Evolutionary conservation across 2,113 vertebrate species (phyloP), one percentile per base, ranked within the genome.

Genomic region (Laticauda laticaudata): DNA sequence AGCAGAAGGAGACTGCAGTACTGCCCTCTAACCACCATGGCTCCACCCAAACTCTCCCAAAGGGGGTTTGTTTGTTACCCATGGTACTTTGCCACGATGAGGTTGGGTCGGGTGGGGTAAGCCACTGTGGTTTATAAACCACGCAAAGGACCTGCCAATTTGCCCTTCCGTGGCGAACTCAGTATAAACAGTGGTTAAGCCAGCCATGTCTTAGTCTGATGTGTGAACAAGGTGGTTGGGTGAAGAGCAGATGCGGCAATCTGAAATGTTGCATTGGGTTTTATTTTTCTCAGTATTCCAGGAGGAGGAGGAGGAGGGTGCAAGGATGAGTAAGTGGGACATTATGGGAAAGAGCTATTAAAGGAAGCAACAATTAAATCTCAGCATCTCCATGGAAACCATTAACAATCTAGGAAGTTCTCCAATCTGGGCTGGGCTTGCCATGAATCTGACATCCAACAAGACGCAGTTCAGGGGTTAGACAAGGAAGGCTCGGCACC

Each of bases 331-430:
- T 51, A 86, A 53, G 15, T 53, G 18, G 53, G n/a, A 5, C 29
- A 43, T 54, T n/a, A n/a, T 88, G 87, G 15, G 87, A 34, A 24
- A 54, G 11, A 88, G 29, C 24, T 54, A 88, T 88, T 88, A 54
- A 54, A 26, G 89, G 91, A 92, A 91, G 87, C 89, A 96, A 94
- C 34, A 88, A 56, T 56, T 56, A 88, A 97, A 93, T 89, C 87
- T 39, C 92, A 92, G 87, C 1, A 93, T 97, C 96, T 21, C 95
- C 94, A 97, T 96, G 96, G 95, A 87, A 97, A 96, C 95, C 93
- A 45, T 56, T 90, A 1, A 0, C 90, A 92, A 26, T 53, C 87
- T 91, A 93, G 92, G 93, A 86, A 92, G 95, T 93, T 8, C 87
- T 34, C 89, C 91, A 91, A 96, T 94, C 64, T 75, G 92, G 94